Evolutionary conservation across 2,113 vertebrate species (phyloP).

Genomic region (Petrocephalus zakoni): DNA sequence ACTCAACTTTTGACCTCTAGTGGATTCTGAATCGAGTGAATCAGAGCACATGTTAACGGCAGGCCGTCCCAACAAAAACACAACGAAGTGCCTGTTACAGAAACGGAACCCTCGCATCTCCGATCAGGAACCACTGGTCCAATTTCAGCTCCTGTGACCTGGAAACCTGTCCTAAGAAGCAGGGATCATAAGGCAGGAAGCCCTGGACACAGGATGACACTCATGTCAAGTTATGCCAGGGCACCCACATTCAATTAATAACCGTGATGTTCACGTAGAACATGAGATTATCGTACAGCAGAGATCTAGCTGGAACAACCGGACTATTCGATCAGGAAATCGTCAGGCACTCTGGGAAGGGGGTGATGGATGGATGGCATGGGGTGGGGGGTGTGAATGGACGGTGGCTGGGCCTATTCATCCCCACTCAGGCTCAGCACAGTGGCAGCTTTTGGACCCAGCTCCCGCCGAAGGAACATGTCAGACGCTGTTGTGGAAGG

Average conservation of each 20-base stretch:
- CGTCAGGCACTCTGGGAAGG: constrained; percentile 42
- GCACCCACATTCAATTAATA: background rate
- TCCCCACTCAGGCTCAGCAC: constrained; percentile 22
- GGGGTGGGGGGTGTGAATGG: constrained; percentile 29
- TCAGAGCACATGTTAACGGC: background rate
- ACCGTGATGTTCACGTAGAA: background rate
- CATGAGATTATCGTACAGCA: background rate
- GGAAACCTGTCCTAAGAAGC: background rate
- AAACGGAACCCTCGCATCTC: background rate
- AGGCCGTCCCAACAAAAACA: background rate
- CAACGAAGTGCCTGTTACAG: background rate
- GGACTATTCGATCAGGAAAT: background rate
- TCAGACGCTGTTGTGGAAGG: constrained; percentile 31
- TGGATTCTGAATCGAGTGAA: background rate
- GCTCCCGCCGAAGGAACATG: constrained; percentile 42
- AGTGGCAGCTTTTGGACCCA: constrained; percentile 21
- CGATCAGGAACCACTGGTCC: background rate
- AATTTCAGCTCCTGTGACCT: background rate
- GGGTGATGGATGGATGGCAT: constrained; percentile 45
- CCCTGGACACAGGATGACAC: background rate
- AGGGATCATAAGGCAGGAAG: background rate
- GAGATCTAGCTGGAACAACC: background rate
- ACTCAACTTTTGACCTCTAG: background rate
- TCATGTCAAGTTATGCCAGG: background rate
- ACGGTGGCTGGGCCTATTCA: constrained; percentile 20